Evolutionary conservation across 2,113 vertebrate genomes (phyloP).

Genomic region (Tinamus guttatus): DNA sequence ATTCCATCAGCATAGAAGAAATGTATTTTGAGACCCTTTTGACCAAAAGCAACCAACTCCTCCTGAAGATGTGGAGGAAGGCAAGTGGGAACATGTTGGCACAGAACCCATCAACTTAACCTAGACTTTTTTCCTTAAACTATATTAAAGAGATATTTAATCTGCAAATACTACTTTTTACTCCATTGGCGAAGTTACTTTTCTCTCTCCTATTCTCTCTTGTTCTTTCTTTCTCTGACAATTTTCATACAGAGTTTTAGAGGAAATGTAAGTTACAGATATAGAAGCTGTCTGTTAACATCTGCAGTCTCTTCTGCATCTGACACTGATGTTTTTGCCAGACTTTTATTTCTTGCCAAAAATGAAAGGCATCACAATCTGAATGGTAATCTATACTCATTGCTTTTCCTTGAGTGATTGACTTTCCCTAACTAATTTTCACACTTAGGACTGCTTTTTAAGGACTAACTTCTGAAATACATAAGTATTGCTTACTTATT

Average conservation of each 20-base stretch:
- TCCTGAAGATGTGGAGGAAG: not conserved
- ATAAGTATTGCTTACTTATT: not conserved
- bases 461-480: not conserved
- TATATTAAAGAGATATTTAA: not conserved
- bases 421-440: not conserved
- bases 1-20: not conserved
- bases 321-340: not conserved
- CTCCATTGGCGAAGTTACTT: not conserved
- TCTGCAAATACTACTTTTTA: no score
- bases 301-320: not conserved
- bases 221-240: not conserved
- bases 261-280: not conserved
- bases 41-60: not conserved
- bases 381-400: not conserved
- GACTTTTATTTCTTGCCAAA: not conserved
- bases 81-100: fast-evolving
- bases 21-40: not conserved
- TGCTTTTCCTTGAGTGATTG: not conserved
- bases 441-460: not conserved
- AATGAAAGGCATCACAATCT: not conserved
- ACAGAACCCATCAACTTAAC: not conserved
- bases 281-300: not conserved
- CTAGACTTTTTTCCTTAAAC: not conserved
- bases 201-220: not conserved
- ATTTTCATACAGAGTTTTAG: not conserved